Evolutionary conservation across 2,797 vertebrate genomes (phyloP), one percentile per base, ranked within the genome.

Genomic region (Hirundo rustica): DNA sequence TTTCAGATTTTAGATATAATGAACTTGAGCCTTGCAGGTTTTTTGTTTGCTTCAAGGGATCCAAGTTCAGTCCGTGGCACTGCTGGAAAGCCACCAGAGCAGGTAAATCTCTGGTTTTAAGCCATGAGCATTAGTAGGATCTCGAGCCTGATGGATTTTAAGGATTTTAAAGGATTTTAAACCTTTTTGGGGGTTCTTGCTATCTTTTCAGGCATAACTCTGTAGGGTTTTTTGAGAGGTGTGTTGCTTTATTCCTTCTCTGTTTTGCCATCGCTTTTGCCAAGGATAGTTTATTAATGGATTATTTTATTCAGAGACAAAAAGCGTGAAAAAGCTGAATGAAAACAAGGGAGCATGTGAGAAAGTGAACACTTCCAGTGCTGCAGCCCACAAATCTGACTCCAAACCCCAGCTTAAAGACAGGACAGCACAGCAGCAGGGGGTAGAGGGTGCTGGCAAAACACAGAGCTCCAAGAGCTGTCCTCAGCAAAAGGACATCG

Each of bases 261-360:
- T 82, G 19, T 60, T 93, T 90, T 88, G 32, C 30, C 67, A 45
- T 76, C 1, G 7, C 25, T 86, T 73, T 72, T 72, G 34, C 36
- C 48, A 86, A 66, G 48, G 14, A 23, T 32, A 21, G 15, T 44
- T 92, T 75, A 55, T 77, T 93, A 58, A 94, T 42, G 16, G 20
- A 12, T 73, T 88, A 2, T 91, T 87, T 95, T 88, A 60, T 86
- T 82, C 77, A 97, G 97, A 94, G 72, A 45, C 71, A 74, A 94
- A 95, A 92, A 73, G n/a, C 5, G 77, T 55, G 76, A 95, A 91
- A 70, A 92, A 86, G 40, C 38, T 60, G 68, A 93, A 94, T 90
- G 96, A 89, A 72, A 60, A 77, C 45, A 89, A 82, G 17, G 91
- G 57, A 77, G 16, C 64, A 8, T n/a, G 62, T 88, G 95, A 95